Evolutionary conservation across 2,888 invertebrate genomes (phyloP), one percentile per base, ranked within the genome.

Genomic region (Willowsia nigromaculata): DNA sequence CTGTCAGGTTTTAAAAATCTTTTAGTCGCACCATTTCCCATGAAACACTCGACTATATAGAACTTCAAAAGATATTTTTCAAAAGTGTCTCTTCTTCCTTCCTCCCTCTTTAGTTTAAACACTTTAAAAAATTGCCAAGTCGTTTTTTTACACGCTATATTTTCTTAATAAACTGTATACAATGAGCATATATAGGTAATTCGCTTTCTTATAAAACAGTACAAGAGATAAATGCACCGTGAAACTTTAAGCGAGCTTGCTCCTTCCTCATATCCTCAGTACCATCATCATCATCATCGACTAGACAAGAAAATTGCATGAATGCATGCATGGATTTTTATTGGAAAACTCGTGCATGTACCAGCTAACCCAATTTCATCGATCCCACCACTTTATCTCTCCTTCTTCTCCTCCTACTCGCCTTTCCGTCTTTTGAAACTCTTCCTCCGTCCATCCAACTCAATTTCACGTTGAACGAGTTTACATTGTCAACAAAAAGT

Each of bases 291-390:
- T 53, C 2, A 53, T 53, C 53, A 53, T 62, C 22, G 53, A 53
- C 53, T n/a, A 80, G 56, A 80, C 74, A 27, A 47, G 50, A 62
- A 81, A 81, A 84, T 37, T 74, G 84, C 84, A 85, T 85, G 78
- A 59, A 78, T 47, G 74, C 76, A 78, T 43, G 78, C 27, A 33
- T 59, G 59, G 62, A 82, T 62, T 76, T 78, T 15, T 47, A 9
- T 27, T 76, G 30, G 5, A 47, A 47, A 76, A 50, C 74, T 76
- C 47, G 74, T 47, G 47, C 43, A 27, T 40, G 71, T 50, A 76
- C 74, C 74, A 50, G 11, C 78, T 85, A 85, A 85, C 85, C 85
- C 76, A 85, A 85, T 85, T 85, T 76, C 85, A 74, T 30, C 30
- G 84, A 85, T 74, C 56, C 84, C 74, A 80, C 30, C 30, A 68